These are phyloP conservation scores for Denticeps clupeoides DNA, from an alignment of 2,797 vertebrate species.

Conservation along the genomic window DNA sequence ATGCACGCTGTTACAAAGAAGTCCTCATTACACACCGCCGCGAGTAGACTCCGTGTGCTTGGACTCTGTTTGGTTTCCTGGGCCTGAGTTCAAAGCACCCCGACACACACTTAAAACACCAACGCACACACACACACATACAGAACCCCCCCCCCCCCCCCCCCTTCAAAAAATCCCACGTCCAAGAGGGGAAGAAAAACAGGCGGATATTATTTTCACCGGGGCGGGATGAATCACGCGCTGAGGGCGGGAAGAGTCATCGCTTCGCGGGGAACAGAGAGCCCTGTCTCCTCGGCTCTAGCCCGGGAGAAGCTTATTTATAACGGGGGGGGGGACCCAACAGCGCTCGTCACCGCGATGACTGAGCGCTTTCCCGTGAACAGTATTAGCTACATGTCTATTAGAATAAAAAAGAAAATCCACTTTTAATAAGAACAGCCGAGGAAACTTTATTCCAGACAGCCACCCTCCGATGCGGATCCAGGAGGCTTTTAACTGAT, in stretches of 20 bases:
- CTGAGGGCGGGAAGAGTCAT: slow-evolving; percentile 20
- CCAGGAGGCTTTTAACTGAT: slow-evolving; percentile 23
- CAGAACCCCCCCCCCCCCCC: slow-evolving; percentile 1
- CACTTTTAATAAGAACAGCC: too few relatives aligned
- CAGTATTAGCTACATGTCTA: too few relatives aligned
- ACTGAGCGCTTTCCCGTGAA: too few relatives aligned
- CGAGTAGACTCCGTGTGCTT: slow-evolving; percentile 52
- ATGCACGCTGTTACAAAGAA: slow-evolving; percentile 34
- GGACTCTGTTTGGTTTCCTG: slow-evolving; percentile 43
- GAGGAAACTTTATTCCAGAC: too few relatives aligned
- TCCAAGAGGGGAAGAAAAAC: slow-evolving; percentile 51
- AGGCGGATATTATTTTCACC: slow-evolving; percentile 52
- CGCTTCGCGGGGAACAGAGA: slow-evolving; percentile 13
- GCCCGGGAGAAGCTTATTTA: too few relatives aligned
- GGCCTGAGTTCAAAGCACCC: slow-evolving; percentile 40
- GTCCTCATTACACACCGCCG: slow-evolving; percentile 47
- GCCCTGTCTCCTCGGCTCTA: background rate
- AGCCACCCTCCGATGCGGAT: too few relatives aligned
- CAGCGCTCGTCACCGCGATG: too few relatives aligned
- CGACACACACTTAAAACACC: background rate
- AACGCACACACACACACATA: background rate
- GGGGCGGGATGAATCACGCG: slow-evolving; percentile 37
- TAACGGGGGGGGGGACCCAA: too few relatives aligned
- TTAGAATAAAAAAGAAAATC: too few relatives aligned
- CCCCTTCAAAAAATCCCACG: slow-evolving; percentile 45